Evolutionary conservation across 2,113 vertebrate species (phyloP), one percentile per base, ranked within the genome.

Genomic region (Bombycilla garrulus): DNA sequence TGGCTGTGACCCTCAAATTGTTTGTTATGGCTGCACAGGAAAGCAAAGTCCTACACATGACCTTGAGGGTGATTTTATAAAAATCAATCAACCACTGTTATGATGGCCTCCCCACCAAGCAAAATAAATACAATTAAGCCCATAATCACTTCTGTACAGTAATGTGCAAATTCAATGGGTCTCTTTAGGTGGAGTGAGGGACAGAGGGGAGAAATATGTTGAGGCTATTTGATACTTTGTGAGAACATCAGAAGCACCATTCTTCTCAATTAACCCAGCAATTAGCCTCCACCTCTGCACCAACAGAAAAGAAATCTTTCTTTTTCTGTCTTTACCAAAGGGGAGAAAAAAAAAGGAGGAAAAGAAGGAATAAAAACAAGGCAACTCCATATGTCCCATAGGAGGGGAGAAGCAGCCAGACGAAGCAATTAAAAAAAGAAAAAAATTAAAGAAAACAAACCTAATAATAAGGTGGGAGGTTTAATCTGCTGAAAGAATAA

Each of bases 71-170:
- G 97, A 94, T 97, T 98, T 97, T 98, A 95, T 93, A 97, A 97
- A 98, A 98, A 98, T 96, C 97, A 97, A 97, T 97, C 97, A 98
- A 97, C 95, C 94, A 92, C 96, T 97, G 97, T 97, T 98, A 97
- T 96, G 96, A 95, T 96, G 96, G 96, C 94, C 97, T 98, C 92
- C 93, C 92, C 85, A 96, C 96, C 86, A 97, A 98, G 93, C 74
- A 97, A 98, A 98, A 97, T 86, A 97, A 98, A 97, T 92, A 97
- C 92, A 95, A 97, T 95, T 98, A 97, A 95, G 94, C 54, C 87
- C 88, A 81, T 96, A 97, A 97, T 97, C 96, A 96, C 96, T 97
- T 96, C 89, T 96, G 93, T 91, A 96, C 90, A 97, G 94, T 92
- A 93, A 97, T 51, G 93, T 81, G 88, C 40, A 70, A 86, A 92